A percentile compares a stretch with the other conserved stretches of the same genome.
These are phyloP conservation scores for Mystacornis crossleyi DNA, from an alignment of 2,113 vertebrate genomes.

Conservation along the genomic window DNA sequence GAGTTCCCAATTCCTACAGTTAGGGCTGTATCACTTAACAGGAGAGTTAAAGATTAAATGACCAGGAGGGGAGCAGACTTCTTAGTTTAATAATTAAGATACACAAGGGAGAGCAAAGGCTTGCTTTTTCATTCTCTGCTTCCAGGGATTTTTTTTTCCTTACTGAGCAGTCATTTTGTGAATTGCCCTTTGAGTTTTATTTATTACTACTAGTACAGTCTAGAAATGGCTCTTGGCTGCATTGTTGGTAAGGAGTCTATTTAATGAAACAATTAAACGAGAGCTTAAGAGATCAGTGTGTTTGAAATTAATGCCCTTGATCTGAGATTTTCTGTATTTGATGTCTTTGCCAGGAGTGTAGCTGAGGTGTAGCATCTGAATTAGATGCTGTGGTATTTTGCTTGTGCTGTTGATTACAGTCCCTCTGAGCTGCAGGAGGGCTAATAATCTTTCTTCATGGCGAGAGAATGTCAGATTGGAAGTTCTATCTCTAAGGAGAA, in stretches of 20 bases:
- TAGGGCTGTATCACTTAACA: not conserved
- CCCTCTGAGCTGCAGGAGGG: not conserved
- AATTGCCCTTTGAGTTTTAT: not conserved
- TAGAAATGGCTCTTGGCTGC: not conserved
- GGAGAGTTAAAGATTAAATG: slow-evolving; percentile 5
- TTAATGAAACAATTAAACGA: not conserved
- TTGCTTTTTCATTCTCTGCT: not conserved
- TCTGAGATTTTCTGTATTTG: not conserved
- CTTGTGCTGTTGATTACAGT: not conserved
- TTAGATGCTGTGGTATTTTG: not conserved
- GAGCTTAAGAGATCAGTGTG: not conserved
- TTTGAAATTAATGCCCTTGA: not conserved
- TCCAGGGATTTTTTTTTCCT: not conserved
- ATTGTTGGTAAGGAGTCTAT: not conserved
- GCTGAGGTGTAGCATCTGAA: not conserved
- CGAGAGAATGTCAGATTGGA: not conserved
- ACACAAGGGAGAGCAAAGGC: not conserved
- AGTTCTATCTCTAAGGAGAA: not conserved
- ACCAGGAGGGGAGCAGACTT: not conserved
- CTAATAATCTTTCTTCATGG: not conserved
- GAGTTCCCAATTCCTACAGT: not conserved
- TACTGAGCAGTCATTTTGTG: not conserved
- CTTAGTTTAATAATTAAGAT: not conserved
- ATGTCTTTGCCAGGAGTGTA: not conserved
- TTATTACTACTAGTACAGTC: not conserved